Conservation (phyloP, 37 sponge, comb jelly and placozoan genomes). For the Beroe ovata region DNA sequence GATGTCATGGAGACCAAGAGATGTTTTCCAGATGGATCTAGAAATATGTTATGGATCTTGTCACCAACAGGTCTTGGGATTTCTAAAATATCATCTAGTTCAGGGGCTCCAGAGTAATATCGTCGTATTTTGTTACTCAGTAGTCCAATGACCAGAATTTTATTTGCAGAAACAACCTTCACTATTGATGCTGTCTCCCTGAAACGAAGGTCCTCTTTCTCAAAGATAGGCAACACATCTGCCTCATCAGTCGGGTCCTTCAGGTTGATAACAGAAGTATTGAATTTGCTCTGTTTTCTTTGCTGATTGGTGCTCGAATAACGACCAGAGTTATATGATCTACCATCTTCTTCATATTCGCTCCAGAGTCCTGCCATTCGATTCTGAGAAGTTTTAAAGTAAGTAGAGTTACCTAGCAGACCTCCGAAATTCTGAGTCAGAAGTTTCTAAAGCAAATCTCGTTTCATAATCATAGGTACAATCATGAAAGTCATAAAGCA, state of each 20-base stretch:
- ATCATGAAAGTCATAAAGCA: no score
- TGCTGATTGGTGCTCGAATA: neutral
- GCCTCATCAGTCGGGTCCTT: slow-evolving; percentile 7
- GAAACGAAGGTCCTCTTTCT: slow-evolving; percentile 13
- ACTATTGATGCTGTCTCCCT: slow-evolving; percentile 7
- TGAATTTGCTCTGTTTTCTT: neutral
- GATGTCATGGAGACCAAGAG: slow-evolving; percentile 78
- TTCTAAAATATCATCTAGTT: slow-evolving; percentile 47
- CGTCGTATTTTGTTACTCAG: slow-evolving; percentile 21
- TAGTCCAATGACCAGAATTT: slow-evolving; percentile 20
- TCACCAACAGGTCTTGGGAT: slow-evolving; percentile 74
- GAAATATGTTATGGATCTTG: slow-evolving; percentile 80
- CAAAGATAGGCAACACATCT: slow-evolving; percentile 10
- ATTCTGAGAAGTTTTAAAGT: no score
- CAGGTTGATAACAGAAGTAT: slow-evolving; percentile 12
- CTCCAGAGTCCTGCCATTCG: slow-evolving; percentile 50
- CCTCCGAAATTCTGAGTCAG: no score
- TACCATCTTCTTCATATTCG: slow-evolving; percentile 34
- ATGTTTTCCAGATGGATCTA: slow-evolving; percentile 88
- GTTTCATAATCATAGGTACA: no score
- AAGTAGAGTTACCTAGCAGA: no score
- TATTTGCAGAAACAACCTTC: slow-evolving; percentile 37
- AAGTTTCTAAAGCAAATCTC: no score
- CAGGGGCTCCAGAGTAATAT: neutral
- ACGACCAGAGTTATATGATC: neutral